A percentile compares a stretch with the other conserved stretches of the same genome.
phyloP scores from a whole-genome alignment of 2,888 invertebrate genomes.

The Trachelus iudaicus region DNA sequence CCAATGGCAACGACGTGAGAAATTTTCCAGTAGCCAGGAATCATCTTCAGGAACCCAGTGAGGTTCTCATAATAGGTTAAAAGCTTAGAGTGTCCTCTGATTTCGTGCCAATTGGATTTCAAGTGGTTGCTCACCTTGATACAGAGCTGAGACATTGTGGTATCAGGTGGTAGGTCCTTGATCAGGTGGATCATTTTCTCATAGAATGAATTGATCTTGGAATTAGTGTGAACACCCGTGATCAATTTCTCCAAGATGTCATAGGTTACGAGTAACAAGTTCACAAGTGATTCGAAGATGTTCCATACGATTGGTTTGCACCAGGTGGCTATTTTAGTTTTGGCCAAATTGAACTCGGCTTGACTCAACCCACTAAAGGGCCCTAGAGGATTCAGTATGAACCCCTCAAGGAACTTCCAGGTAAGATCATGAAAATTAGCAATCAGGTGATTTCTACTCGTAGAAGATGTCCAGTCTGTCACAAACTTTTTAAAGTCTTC shows the following conservation, averaged over 20 bases:
- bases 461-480: background rate
- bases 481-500: background rate
- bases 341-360: background rate
- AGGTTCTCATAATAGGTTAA: background rate
- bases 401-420: background rate
- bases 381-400: background rate
- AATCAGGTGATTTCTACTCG: background rate
- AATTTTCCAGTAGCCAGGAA: background rate
- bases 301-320: background rate
- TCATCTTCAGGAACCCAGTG: background rate
- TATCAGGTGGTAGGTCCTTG: background rate
- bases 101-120: background rate
- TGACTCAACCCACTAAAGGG: background rate
- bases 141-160: background rate
- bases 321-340: background rate
- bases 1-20: background rate
- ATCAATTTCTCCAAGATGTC: background rate
- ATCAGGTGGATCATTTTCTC: background rate
- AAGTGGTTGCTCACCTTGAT: background rate
- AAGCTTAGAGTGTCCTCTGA: background rate
- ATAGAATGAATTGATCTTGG: background rate
- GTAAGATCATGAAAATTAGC: background rate
- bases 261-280: background rate
- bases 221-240: background rate
- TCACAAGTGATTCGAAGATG: background rate